These are phyloP conservation scores for Burhinus bistriatus DNA, from an alignment of 2,113 vertebrate species.

Conservation along the genomic window DNA sequence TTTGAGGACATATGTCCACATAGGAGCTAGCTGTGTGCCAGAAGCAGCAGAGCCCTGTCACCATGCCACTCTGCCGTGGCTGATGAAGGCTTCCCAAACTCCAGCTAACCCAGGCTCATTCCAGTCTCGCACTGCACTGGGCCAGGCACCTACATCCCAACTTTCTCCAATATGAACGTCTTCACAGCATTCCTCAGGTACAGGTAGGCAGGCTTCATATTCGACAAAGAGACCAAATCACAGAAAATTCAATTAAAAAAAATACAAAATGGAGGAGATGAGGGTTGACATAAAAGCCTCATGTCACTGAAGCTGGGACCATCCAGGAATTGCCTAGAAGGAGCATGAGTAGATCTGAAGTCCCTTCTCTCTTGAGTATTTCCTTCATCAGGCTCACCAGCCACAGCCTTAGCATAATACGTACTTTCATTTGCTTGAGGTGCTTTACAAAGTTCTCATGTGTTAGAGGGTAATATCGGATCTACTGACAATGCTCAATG, in stretches of 20 bases:
- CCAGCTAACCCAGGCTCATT: background rate
- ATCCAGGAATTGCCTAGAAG: background rate
- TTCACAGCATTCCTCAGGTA: background rate
- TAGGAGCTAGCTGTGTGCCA: background rate
- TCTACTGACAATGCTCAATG: background rate
- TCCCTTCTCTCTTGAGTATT: background rate
- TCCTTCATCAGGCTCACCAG: background rate
- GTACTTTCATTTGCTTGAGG: background rate
- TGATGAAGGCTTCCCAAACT: background rate
- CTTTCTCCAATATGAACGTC: background rate
- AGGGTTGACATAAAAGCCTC: background rate
- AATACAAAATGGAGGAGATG: background rate
- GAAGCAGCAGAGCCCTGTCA: background rate
- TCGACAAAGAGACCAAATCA: background rate
- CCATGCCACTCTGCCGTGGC: background rate
- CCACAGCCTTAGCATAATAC: background rate
- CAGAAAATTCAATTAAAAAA: background rate
- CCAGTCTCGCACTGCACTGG: background rate
- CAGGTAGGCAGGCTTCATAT: background rate
- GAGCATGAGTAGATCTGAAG: background rate
- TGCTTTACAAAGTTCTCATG: background rate
- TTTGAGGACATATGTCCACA: background rate
- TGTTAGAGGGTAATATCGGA: background rate
- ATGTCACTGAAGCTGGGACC: background rate
- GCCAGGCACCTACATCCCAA: background rate